Evolutionary conservation across 2,797 vertebrate genomes (phyloP).

Genomic region (Sorex maritimensis): DNA sequence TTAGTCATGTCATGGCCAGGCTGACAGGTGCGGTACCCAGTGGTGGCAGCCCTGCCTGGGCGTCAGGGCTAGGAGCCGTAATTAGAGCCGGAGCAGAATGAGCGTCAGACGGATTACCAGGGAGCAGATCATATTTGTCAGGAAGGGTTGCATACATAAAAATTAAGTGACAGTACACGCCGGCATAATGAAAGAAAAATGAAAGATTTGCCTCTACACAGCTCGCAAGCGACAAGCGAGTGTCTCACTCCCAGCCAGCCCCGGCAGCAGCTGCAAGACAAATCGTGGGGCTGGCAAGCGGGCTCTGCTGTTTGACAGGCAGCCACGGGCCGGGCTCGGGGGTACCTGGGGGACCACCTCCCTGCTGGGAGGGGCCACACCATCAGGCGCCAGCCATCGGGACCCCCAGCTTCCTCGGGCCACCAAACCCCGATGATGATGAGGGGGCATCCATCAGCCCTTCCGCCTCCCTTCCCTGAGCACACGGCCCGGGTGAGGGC

Average conservation of each 20-base stretch:
- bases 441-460: no score
- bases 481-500: background rate
- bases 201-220: conserved; percentile 91
- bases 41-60: conserved; percentile 86
- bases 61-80: conserved; percentile 89
- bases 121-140: conserved; percentile 93
- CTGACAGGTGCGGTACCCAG: conserved; percentile 91
- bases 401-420: background rate
- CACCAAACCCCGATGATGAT: background rate
- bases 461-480: background rate
- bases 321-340: background rate
- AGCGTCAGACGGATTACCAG: conserved; percentile 92
- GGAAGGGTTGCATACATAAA: conserved; percentile 92
- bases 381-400: background rate
- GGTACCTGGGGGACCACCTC: background rate
- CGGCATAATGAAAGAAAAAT: conserved; percentile 92
- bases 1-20: conserved; percentile 88
- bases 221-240: conserved; percentile 85
- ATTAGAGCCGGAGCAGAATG: conserved; percentile 92
- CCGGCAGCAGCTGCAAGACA: conserved; percentile 80
- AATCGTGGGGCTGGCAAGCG: conserved; percentile 76
- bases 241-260: conserved; percentile 84
- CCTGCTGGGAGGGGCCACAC: background rate
- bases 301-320: conserved; percentile 46
- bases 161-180: conserved; percentile 93